Evolutionary conservation across 2,113 vertebrate species (phyloP).

Genomic region (Anarrhichthys ocellatus): DNA sequence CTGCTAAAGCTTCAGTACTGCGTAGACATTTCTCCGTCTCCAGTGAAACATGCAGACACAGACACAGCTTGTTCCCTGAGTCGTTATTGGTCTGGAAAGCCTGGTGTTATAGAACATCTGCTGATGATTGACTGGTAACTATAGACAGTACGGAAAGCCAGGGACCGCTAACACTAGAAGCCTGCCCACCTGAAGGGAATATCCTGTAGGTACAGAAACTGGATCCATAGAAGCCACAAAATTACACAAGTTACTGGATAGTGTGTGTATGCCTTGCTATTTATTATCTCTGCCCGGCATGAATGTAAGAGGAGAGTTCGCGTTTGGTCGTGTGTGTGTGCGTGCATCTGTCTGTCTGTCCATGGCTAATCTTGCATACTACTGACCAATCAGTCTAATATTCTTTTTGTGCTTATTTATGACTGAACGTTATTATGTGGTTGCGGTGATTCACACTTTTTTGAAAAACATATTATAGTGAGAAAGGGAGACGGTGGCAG

Average conservation of each 20-base stretch:
- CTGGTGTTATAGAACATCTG: constrained; percentile 60
- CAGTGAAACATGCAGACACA: constrained; percentile 13
- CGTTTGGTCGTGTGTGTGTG: too few relatives aligned
- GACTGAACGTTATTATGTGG: neutral
- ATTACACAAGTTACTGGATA: constrained; percentile 3
- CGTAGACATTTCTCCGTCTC: constrained; percentile 15
- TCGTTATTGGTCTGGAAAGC: constrained; percentile 35
- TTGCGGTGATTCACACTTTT: neutral
- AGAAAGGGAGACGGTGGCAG: neutral
- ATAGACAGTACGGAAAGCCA: constrained; percentile 30
- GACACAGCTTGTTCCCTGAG: constrained; percentile 18
- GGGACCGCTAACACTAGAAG: constrained; percentile 14
- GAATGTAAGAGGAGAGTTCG: neutral
- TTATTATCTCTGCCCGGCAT: neutral
- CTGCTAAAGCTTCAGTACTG: neutral
- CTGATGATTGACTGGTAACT: constrained; percentile 64
- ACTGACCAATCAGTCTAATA: neutral
- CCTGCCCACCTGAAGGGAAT: constrained; percentile 29
- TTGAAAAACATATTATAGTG: too few relatives aligned
- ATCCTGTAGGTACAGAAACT: constrained; percentile 7
- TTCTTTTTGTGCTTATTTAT: too few relatives aligned
- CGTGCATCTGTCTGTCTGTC: neutral
- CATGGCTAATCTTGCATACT: neutral
- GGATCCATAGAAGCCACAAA: constrained; percentile 9
- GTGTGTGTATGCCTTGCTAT: neutral